Conservation (phyloP, 1,140 invertebrate genomes). For the Pygmarrhopalites habei region DNA sequence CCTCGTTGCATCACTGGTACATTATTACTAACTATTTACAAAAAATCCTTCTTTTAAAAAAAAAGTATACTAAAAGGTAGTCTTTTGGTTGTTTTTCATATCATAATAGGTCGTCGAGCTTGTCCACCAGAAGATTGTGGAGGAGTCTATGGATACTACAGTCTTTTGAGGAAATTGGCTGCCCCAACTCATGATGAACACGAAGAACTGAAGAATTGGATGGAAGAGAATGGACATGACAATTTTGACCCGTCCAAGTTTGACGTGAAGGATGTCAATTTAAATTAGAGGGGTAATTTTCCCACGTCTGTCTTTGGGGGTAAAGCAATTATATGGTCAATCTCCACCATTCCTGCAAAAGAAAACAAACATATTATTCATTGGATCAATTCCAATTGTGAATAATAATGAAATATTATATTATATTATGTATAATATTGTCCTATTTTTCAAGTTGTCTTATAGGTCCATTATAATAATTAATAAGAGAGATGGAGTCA, state of each 20-base stretch:
- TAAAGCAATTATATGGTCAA: too few relatives aligned
- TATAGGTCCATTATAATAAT: too few relatives aligned
- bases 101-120: neutral
- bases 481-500: too few relatives aligned
- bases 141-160: slow-evolving; percentile 1
- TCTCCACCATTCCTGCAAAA: too few relatives aligned
- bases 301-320: too few relatives aligned
- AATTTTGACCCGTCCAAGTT: neutral
- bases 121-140: slow-evolving; percentile 15
- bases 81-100: neutral
- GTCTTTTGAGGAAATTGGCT: neutral
- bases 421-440: too few relatives aligned
- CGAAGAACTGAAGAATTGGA: neutral
- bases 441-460: too few relatives aligned
- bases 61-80: neutral
- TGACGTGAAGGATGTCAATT: neutral
- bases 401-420: too few relatives aligned
- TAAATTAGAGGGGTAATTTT: neutral
- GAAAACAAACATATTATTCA: too few relatives aligned
- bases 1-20: neutral
- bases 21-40: neutral
- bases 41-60: neutral
- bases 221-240: neutral
- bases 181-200: neutral
- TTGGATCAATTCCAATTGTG: too few relatives aligned